Percentiles rank a stretch among this genome's conserved stretches.
These are phyloP conservation scores for Hippocampus abdominalis DNA, from an alignment of 2,113 vertebrate genomes.

Conservation along the genomic window DNA sequence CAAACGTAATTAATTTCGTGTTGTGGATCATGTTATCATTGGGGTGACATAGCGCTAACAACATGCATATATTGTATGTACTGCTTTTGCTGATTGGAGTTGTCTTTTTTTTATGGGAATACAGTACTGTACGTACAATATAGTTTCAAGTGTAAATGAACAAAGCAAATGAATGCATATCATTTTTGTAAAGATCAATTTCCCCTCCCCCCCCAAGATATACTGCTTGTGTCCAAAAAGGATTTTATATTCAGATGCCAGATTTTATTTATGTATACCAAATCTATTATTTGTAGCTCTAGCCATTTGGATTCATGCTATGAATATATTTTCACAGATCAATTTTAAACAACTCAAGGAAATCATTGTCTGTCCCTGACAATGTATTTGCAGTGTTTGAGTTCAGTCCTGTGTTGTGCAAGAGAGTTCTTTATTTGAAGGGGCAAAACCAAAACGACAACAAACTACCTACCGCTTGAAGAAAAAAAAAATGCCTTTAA, in stretches of 20 bases:
- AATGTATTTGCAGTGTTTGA: constrained; percentile 28
- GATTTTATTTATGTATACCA: constrained; percentile 36
- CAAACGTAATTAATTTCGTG: neutral
- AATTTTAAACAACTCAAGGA: constrained; percentile 25
- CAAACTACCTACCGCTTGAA: constrained; percentile 50
- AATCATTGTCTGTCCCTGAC: constrained; percentile 16
- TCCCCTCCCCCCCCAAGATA: neutral
- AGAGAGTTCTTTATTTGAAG: constrained; percentile 25
- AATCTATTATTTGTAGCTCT: constrained; percentile 28
- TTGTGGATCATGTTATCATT: neutral
- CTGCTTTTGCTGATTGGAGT: neutral
- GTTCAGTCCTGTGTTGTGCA: neutral
- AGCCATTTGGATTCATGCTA: constrained; percentile 30
- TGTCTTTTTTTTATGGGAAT: neutral
- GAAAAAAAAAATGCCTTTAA: constrained; percentile 21
- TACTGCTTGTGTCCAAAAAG: constrained; percentile 33
- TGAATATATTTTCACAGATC: constrained; percentile 23
- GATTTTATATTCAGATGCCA: constrained; percentile 34
- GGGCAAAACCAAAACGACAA: constrained; percentile 47
- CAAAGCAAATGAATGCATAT: neutral
- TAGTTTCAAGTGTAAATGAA: constrained; percentile 2
- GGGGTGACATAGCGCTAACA: neutral
- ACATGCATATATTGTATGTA: neutral
- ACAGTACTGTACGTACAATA: neutral
- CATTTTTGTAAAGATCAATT: neutral